Evolutionary conservation across 2,888 invertebrate species (phyloP).

Genomic region (Tuberolachnus salignus): DNA sequence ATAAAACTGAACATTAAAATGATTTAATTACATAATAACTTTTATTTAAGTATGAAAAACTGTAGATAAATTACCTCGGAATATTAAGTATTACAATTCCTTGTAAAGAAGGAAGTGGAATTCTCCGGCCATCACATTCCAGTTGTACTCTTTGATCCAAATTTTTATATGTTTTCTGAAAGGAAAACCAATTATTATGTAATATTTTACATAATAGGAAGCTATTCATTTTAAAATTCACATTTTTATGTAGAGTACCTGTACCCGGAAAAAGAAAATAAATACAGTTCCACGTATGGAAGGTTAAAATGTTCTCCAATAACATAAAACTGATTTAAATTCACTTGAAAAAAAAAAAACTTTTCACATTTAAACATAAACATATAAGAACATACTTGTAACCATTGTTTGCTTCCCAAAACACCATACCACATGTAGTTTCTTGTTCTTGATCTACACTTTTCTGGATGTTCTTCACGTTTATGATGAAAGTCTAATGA

Average conservation of each 20-base stretch:
- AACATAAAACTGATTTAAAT: too few relatives aligned
- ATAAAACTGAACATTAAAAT: slow-evolving; percentile 75
- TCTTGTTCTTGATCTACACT: slow-evolving; percentile 89
- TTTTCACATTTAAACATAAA: too few relatives aligned
- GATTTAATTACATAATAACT: neutral
- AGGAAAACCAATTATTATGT: neutral
- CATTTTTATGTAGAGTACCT: too few relatives aligned
- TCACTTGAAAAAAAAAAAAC: too few relatives aligned
- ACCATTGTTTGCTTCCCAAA: slow-evolving; percentile 66
- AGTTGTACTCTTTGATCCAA: slow-evolving; percentile 92
- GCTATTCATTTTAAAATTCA: too few relatives aligned
- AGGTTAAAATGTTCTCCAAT: too few relatives aligned
- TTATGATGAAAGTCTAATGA: slow-evolving; percentile 96
- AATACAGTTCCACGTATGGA: too few relatives aligned
- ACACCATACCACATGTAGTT: slow-evolving; percentile 91
- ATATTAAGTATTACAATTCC: slow-evolving; percentile 97
- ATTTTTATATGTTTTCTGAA: slow-evolving; percentile 88
- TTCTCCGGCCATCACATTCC: slow-evolving; percentile 94
- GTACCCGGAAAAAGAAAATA: too few relatives aligned
- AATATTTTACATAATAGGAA: neutral
- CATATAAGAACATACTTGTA: slow-evolving; percentile 61
- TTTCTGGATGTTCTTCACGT: slow-evolving; percentile 95
- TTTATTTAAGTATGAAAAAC: neutral
- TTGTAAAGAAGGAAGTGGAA: slow-evolving; percentile 92
- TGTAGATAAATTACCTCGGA: slow-evolving; percentile 69